phyloP scores from a whole-genome alignment of 2,888 invertebrate species.

The Ophion ventricosus region DNA sequence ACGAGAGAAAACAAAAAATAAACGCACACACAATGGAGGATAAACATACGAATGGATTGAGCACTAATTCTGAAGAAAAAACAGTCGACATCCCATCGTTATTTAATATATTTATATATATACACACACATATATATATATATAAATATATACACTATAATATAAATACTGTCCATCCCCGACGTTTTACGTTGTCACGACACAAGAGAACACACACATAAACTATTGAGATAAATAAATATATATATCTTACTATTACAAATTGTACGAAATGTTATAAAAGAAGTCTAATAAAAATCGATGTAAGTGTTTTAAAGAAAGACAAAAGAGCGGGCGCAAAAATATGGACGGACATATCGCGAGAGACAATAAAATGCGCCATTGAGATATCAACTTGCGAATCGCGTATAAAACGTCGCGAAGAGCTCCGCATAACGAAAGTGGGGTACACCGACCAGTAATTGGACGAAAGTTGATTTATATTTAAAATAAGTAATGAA shows the following conservation, averaged over 20 bases:
- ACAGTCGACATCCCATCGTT: constrained; percentile 59
- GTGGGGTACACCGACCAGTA: no score
- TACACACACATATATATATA: constrained; percentile 2
- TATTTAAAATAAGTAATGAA: no score
- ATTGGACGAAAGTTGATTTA: no score
- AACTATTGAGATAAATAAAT: constrained; percentile 66
- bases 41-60: constrained; percentile 33
- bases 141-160: constrained; percentile 18
- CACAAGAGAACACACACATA: constrained; percentile 59
- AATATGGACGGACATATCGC: background rate
- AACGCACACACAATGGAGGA: constrained; percentile 16
- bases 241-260: constrained; percentile 67
- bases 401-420: background rate
- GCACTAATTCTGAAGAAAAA: constrained; percentile 30
- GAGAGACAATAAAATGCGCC: background rate
- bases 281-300: constrained; percentile 76
- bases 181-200: constrained; percentile 59
- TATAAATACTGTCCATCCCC: constrained; percentile 54
- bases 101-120: constrained; percentile 39
- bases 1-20: constrained; percentile 20
- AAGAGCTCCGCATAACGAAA: no score
- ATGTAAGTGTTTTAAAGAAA: constrained; percentile 74
- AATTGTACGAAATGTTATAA: constrained; percentile 76
- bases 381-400: background rate
- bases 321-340: background rate